These are phyloP conservation scores for Festucalex cinctus DNA, from an alignment of 2,113 vertebrate genomes.

Conservation along the genomic window DNA sequence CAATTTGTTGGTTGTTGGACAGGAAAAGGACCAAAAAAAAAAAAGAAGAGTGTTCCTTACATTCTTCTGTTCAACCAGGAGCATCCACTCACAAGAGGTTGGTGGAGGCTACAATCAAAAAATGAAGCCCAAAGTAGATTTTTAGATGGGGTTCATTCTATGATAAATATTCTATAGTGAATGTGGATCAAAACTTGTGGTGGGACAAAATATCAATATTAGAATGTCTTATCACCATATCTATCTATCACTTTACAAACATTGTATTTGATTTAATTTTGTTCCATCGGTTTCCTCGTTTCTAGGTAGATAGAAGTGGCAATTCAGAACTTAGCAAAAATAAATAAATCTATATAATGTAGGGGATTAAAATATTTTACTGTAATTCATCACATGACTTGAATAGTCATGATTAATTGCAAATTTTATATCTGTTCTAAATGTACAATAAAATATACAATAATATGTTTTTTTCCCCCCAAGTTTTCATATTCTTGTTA, in stretches of 20 bases:
- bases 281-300: neutral
- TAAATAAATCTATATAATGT: no score
- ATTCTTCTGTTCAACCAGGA: constrained; percentile 71
- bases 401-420: no score
- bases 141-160: constrained; percentile 42
- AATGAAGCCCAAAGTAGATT: constrained; percentile 57
- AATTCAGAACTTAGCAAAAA: neutral
- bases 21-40: constrained; percentile 61
- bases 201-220: neutral
- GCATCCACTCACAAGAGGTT: constrained; percentile 68
- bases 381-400: no score
- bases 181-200: constrained; percentile 17
- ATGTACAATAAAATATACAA: no score
- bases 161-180: constrained; percentile 15
- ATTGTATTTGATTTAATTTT: neutral
- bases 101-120: constrained; percentile 66
- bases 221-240: neutral
- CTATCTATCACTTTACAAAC: neutral
- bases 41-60: constrained; percentile 62
- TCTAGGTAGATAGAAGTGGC: neutral
- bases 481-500: no score
- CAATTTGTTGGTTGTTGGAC: constrained; percentile 40
- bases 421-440: no score
- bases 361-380: no score
- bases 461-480: no score